A percentile compares a stretch with the other conserved stretches of the same genome.
Evolutionary conservation across 2,888 invertebrate species (phyloP).

Genomic region (Danaus chrysippus): DNA sequence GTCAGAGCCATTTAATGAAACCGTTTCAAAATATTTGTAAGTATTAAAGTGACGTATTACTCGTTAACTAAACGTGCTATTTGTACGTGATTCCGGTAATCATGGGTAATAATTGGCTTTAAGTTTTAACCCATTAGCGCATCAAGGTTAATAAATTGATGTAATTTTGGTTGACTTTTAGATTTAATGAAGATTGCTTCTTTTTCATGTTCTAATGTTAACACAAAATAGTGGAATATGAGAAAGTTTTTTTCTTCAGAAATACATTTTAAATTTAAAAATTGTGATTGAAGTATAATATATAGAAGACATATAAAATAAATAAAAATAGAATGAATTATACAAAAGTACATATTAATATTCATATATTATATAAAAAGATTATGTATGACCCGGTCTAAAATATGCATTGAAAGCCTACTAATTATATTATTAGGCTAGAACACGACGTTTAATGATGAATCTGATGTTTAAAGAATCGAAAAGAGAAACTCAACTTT

Average conservation of each 20-base stretch:
- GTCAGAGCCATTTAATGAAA: constrained; percentile 24
- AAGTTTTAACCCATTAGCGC: constrained; percentile 17
- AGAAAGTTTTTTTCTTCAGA: no score
- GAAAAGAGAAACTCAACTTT: neutral
- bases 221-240: no score
- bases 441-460: neutral
- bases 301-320: no score
- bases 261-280: no score
- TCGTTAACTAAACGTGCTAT: constrained; percentile 27
- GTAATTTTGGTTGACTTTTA: neutral
- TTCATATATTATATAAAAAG: neutral
- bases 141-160: constrained; percentile 14
- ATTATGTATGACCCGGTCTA: no score
- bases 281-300: no score
- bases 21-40: constrained; percentile 28
- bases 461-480: neutral
- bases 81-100: constrained; percentile 25
- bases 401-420: neutral
- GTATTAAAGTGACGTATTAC: constrained; percentile 20
- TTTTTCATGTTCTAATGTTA: neutral
- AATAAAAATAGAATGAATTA: no score
- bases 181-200: neutral
- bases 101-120: constrained; percentile 21
- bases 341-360: neutral
- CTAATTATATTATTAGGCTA: neutral